Evolutionary conservation across 2,888 invertebrate genomes (phyloP).

Genomic region (Netelia inedita): DNA sequence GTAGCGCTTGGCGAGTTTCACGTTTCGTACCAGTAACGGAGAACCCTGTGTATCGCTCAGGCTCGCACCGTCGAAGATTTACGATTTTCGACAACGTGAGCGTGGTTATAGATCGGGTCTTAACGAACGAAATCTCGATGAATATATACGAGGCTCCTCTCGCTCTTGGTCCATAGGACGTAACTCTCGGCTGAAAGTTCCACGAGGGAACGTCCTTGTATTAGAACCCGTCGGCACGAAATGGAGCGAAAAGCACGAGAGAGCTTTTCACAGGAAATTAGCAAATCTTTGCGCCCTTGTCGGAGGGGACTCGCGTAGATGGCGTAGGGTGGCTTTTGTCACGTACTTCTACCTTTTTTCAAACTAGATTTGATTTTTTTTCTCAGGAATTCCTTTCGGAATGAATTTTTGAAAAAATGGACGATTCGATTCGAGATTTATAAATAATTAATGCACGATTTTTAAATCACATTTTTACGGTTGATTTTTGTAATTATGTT

Average conservation of each 20-base stretch:
- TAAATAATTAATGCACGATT: background rate
- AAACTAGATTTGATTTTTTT: background rate
- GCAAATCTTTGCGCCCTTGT: slow-evolving; percentile 72
- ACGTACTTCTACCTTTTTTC: background rate
- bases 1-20: slow-evolving; percentile 55
- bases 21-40: slow-evolving; percentile 49
- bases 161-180: background rate
- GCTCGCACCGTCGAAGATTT: slow-evolving; percentile 60
- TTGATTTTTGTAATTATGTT: no score
- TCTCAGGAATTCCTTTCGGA: background rate
- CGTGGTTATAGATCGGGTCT: slow-evolving; percentile 65
- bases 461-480: background rate
- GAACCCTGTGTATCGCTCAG: slow-evolving; percentile 33
- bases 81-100: slow-evolving; percentile 68
- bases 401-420: background rate
- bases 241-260: slow-evolving; percentile 40
- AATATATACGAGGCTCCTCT: slow-evolving; percentile 33
- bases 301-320: background rate
- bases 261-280: slow-evolving; percentile 71
- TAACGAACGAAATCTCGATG: slow-evolving; percentile 65
- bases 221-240: slow-evolving; percentile 50
- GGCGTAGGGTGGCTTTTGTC: background rate
- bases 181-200: slow-evolving; percentile 27
- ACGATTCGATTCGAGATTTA: background rate
- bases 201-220: slow-evolving; percentile 9